A percentile compares a stretch with the other conserved stretches of the same genome.
These are phyloP conservation scores for Myopa testacea DNA, from an alignment of 2,888 invertebrate genomes.

Conservation along the genomic window DNA sequence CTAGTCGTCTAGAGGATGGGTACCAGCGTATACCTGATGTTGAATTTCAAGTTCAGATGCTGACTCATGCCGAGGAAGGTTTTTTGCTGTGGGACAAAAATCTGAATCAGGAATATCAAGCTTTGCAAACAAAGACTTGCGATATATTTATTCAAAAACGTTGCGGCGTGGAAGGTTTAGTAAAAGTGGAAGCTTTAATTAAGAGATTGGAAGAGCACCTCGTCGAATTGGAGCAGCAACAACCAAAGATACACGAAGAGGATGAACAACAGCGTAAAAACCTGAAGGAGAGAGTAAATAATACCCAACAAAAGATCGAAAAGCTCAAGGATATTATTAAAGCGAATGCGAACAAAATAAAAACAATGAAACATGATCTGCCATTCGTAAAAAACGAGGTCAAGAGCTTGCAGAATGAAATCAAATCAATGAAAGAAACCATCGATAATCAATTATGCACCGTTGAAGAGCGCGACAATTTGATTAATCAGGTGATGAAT, in stretches of 20 bases:
- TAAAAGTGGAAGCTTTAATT: conserved; percentile 50
- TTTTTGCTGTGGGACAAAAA: conserved; percentile 62
- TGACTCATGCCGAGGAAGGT: conserved; percentile 55
- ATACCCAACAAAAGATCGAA: conserved; percentile 26
- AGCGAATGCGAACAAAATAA: conserved; percentile 26
- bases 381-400: conserved; percentile 40
- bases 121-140: conserved; percentile 51
- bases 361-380: conserved; percentile 21
- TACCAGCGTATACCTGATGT: conserved; percentile 54
- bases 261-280: conserved; percentile 49
- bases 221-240: conserved; percentile 47
- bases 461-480: conserved; percentile 51
- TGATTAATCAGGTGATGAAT: conserved; percentile 53
- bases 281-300: conserved; percentile 52
- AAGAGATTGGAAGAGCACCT: conserved; percentile 44
- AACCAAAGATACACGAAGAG: conserved; percentile 46
- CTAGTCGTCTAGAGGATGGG: conserved; percentile 17
- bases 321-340: conserved; percentile 34
- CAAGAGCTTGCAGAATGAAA: conserved; percentile 41
- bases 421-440: conserved; percentile 47
- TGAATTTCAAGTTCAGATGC: conserved; percentile 53
- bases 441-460: conserved; percentile 51
- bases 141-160: conserved; percentile 54
- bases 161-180: conserved; percentile 48
- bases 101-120: conserved; percentile 55